Evolutionary conservation across 2,797 vertebrate genomes (phyloP), one percentile per base, ranked within the genome.

Genomic region (Sarcophilus harrisii): DNA sequence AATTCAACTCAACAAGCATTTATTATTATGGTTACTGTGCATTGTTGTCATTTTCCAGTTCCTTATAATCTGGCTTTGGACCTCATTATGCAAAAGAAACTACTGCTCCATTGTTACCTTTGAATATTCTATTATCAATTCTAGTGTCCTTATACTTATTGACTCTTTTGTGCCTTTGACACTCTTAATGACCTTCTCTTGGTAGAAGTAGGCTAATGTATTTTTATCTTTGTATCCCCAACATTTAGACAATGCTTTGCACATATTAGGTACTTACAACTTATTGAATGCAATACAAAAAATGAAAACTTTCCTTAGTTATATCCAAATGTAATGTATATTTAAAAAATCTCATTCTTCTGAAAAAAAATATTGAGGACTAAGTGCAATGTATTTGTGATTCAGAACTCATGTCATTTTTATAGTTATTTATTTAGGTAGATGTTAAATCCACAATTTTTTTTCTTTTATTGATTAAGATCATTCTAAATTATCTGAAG

Each of bases 381-480:
- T 57, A 5, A 94, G 24, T 60, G 55, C 13, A 96, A 30, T 94
- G 32, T 52, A 94, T 90, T 91, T 94, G 24, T 93, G 94, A 94
- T 93, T 93, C 9, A 92, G 28, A 97, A 91, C 18, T 60, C 93
- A 52, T 97, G 87, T 94, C 32, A 90, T 92, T 95, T 97, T 96
- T 60, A 18, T 97, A 94, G 73, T 95, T 93, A 95, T 27, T 94
- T 94, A 95, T 27, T 45, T 94, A 93, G 92, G 95, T 95, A 52
- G 93, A 92, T 96, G 55, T 94, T 94, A 97, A 96, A 92, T 94
- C 57, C 52, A 93, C 14, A 93, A n/a, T 91, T 95, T 91, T 96
- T 92, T 94, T 92, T 94, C 87, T 96, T 96, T 62, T 92, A 93
- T 92, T 94, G 60, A 93, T 91, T 95, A 91, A 97, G 97, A 93